Evolutionary conservation across 1,140 invertebrate species (phyloP).

Genomic region (Carcinoscorpius rotundicauda): DNA sequence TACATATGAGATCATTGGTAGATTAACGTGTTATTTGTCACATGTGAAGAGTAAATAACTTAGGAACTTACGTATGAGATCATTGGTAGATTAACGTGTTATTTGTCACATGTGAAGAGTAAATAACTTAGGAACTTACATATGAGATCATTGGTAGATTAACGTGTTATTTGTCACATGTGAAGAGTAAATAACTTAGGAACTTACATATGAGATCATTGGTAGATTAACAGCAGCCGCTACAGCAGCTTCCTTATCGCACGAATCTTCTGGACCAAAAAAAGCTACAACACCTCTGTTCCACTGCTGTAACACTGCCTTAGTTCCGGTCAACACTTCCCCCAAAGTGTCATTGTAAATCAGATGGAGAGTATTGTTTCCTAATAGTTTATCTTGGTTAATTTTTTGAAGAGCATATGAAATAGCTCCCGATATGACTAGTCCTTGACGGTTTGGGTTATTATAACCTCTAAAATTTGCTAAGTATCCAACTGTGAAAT

Average conservation of each 20-base stretch:
- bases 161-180: too few relatives aligned
- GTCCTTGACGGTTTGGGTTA: slow-evolving; percentile 58
- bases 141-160: too few relatives aligned
- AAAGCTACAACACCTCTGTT: slow-evolving; percentile 78
- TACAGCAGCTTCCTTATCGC: slow-evolving; percentile 84
- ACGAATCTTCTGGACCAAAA: slow-evolving; percentile 89
- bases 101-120: too few relatives aligned
- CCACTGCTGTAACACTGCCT: slow-evolving; percentile 79
- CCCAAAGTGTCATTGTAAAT: slow-evolving; percentile 78
- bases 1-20: too few relatives aligned
- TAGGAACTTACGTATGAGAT: too few relatives aligned
- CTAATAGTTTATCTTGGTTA: slow-evolving; percentile 63
- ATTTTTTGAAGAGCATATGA: slow-evolving; percentile 68
- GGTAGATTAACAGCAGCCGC: slow-evolving; percentile 87
- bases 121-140: too few relatives aligned
- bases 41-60: too few relatives aligned
- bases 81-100: too few relatives aligned
- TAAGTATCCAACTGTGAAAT: slow-evolving; percentile 61
- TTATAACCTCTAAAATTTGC: slow-evolving; percentile 58
- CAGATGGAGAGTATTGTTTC: slow-evolving; percentile 61
- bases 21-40: too few relatives aligned
- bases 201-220: slow-evolving; percentile 94
- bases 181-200: too few relatives aligned
- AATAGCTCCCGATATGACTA: slow-evolving; percentile 80
- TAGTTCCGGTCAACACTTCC: slow-evolving; percentile 67